These are phyloP conservation scores for Cotesia chilonis DNA, from an alignment of 1,140 invertebrate species.

Conservation along the genomic window DNA sequence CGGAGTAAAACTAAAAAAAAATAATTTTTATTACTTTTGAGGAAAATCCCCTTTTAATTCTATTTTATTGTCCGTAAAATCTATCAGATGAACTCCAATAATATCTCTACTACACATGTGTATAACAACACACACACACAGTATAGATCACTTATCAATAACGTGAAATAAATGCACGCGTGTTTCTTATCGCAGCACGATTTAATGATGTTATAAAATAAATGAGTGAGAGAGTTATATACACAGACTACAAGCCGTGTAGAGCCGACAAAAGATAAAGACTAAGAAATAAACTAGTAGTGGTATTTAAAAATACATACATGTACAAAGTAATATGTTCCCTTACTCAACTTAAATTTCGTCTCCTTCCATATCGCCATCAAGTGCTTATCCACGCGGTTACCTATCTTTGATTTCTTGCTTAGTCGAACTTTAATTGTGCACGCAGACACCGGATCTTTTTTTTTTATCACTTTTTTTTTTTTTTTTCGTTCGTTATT, in stretches of 20 bases:
- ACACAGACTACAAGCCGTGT: too few species aligned
- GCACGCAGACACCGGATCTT: slow-evolving; percentile 9
- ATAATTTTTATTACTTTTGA: too few species aligned
- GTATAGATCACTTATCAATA: slow-evolving; percentile 14
- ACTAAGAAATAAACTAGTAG: neutral
- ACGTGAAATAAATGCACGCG: slow-evolving; percentile 15
- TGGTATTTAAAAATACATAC: slow-evolving; percentile 21
- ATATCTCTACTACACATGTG: neutral
- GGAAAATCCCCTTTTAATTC: too few species aligned
- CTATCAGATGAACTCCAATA: too few species aligned
- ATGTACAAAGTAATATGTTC: neutral
- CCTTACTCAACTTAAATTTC: slow-evolving; percentile 14
- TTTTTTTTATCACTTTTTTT: neutral
- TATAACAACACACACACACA: neutral
- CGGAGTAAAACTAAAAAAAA: too few species aligned
- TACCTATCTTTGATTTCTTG: slow-evolving; percentile 38
- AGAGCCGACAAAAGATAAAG: neutral
- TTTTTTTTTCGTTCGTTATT: neutral
- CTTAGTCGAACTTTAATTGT: slow-evolving; percentile 34
- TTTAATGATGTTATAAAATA: slow-evolving; percentile 12
- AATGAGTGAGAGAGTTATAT: slow-evolving; percentile 3
- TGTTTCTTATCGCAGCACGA: slow-evolving; percentile 18
- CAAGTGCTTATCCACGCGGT: slow-evolving; percentile 32
- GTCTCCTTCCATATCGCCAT: slow-evolving; percentile 27
- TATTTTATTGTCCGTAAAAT: too few species aligned